These are phyloP conservation scores for Phymanthus crucifer DNA, from an alignment of 92 coral and sea anemone species.

Conservation along the genomic window DNA sequence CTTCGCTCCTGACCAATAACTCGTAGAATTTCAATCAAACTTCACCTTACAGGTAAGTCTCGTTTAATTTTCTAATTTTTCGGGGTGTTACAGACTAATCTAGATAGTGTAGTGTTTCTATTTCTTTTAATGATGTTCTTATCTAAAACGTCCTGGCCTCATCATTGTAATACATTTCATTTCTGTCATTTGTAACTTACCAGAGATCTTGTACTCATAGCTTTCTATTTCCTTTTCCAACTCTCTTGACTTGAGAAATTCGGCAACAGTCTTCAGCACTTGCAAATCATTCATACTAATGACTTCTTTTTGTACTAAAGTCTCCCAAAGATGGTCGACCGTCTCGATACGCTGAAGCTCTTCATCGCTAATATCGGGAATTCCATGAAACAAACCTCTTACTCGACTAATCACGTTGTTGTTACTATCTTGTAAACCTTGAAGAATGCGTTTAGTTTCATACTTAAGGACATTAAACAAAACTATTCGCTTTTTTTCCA, in stretches of 20 bases:
- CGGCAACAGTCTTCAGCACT: neutral
- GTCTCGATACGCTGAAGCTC: neutral
- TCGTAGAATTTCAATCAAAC: no score
- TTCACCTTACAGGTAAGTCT: no score
- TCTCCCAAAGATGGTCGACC: neutral
- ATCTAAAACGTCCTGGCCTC: no score
- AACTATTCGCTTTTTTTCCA: neutral
- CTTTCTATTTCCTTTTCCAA: neutral
- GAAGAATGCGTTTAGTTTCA: neutral
- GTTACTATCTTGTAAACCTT: neutral
- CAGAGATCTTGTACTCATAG: neutral
- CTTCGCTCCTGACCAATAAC: no score
- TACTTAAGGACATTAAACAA: neutral
- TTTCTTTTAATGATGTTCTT: no score
- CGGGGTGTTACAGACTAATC: no score
- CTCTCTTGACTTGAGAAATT: neutral
- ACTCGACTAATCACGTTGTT: neutral
- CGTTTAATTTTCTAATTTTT: no score
- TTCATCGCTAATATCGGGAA: neutral
- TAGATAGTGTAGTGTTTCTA: no score
- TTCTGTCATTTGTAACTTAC: neutral
- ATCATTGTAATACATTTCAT: no score
- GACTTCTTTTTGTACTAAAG: neutral
- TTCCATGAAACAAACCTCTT: neutral
- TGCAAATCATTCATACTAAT: neutral